Evolutionary conservation across 2,113 vertebrate genomes (phyloP), one percentile per base, ranked within the genome.

Genomic region (Fulica atra): DNA sequence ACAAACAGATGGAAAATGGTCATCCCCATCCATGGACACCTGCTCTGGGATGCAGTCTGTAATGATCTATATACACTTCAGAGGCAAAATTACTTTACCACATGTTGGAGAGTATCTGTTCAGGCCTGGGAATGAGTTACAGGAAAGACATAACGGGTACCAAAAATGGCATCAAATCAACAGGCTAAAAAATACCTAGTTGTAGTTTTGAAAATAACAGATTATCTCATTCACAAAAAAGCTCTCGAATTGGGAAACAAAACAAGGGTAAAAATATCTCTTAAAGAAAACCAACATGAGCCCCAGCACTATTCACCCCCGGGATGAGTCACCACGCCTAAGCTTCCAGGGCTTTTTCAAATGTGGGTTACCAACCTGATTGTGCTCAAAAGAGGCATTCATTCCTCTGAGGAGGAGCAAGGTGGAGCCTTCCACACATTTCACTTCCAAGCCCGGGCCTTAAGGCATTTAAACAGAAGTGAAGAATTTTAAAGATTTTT

Each of bases 1-100:
- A 89, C 91, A 95, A 97, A 96, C 95, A 97, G 97, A 96, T 96
- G 96, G 88, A 96, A 94, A 86, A 89, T 82, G 81, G 92, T 92
- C 96, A 92, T 79, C 91, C 51, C 51, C 59, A 65, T 92, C 93
- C 87, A 90, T 25, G 77, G 81, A 88, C 94, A 97, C 94, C 92
- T 96, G 93, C 70, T 88, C 87, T 94, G 92, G 88, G 92, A 95
- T 94, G 70, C 81, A 84, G 86, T 65, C 87, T 83, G 86, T 88
- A 95, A 93, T 33, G 87, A 94, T 93, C 95, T 94, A 91, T 91
- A 90, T 78, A 76, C 91, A 93, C 46, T 36, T 91, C 66, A 84
- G 86, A 92, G 82, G 72, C 35, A 72, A 90, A 96, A 97, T 95
- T 95, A 94, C 88, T 96, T 86, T 87, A 81, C 74, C 85, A 96